Base-by-base conservation (phyloP, 2,888 invertebrate genomes). In the Andrena chrysosceles region DNA sequence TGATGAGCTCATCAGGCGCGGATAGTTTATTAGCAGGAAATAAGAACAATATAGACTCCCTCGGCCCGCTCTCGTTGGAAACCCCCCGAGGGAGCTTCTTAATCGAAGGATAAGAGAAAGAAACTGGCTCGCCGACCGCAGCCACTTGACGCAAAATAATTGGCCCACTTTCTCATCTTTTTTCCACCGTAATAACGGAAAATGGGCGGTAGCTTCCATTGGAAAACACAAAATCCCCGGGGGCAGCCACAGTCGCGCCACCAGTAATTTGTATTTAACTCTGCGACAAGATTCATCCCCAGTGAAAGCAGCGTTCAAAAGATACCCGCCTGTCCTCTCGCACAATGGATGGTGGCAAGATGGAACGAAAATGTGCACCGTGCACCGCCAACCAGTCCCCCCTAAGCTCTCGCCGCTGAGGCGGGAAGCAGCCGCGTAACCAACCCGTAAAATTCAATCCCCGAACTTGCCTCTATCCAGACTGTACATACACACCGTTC, bases 391-490 rank as follows among this genome's bases (percentile, higher is more conserved):
- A 42, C 42, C 42, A 16, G 42, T 1, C 42, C 42, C 42, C 13
- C 16, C 42, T 42, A 42, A 31, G 60, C 7, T 60, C 13, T 31
- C 8, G 10, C 10, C 33, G 16, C 20, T 20, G 26, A 31, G 16
- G 49, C 31, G 23, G 20, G 8, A 75, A 62, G 56, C 23, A 42
- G 13, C 42, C 42, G 60, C 59, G 66, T 63, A 66, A 74, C 59
- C 73, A 71, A 69, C 64, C 81, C 77, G 81, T 86, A 87, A 90
- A 87, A 89, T 88, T 84, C 85, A 87, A 87, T 89, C 83, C 77
- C 54, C 23, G 35, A 77, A 77, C 49, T 68, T 16, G 42, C 35
- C 49, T 52, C 67, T 16, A 29, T 60, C 60, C 31, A n/a, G n/a
- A 33, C n/a, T 7, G 60, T 31, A 31, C 60, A 60, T 60, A 33